Evolutionary conservation across 2,797 vertebrate species (phyloP).

Genomic region (Falco berigora): DNA sequence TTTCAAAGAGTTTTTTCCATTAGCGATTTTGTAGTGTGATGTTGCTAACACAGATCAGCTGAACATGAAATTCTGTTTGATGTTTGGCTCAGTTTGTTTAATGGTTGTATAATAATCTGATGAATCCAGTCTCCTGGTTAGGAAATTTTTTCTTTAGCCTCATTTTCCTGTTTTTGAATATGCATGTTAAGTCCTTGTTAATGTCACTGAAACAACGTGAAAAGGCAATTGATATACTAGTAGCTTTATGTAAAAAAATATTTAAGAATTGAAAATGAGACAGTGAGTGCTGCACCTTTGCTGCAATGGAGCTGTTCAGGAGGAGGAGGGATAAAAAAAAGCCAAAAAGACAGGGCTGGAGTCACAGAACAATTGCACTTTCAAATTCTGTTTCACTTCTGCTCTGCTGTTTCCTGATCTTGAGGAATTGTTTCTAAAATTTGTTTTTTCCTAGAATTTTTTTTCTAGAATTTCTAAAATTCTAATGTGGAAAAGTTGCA

Average conservation of each 20-base stretch:
- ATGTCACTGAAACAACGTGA: neutral
- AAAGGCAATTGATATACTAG: neutral
- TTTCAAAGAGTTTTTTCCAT: neutral
- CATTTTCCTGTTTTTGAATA: neutral
- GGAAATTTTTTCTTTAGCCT: neutral
- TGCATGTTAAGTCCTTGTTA: neutral
- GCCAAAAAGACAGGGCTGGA: neutral
- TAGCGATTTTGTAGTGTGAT: neutral
- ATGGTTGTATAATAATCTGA: neutral
- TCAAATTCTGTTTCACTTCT: neutral
- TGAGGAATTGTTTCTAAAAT: neutral
- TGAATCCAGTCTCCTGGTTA: neutral
- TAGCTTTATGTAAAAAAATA: neutral
- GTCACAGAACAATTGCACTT: neutral
- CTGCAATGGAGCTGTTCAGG: neutral
- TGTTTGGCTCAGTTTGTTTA: neutral
- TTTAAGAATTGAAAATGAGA: neutral
- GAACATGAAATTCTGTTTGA: neutral
- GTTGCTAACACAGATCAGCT: neutral
- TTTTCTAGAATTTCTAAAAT: neutral
- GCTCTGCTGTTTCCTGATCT: neutral
- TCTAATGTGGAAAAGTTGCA: neutral
- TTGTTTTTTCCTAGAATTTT: neutral
- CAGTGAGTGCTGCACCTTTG: neutral
- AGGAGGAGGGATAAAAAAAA: neutral